Base-by-base conservation (phyloP, 2,113 vertebrate species). In the Lepus europaeus region DNA sequence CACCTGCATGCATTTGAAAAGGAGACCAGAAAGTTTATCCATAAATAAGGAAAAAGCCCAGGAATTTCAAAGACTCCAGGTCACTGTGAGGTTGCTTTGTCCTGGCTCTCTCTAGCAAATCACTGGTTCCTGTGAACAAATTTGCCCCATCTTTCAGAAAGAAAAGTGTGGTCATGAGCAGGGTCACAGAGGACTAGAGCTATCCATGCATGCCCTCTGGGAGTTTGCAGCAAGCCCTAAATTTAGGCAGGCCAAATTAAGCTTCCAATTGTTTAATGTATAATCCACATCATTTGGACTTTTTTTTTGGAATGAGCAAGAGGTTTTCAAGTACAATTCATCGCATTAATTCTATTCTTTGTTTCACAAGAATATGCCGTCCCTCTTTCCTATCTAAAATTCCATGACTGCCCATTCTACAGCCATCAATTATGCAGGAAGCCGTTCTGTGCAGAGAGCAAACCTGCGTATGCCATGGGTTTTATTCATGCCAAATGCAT, bases 361-460 rank as follows among this genome's bases (percentile, higher is more conserved):
- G 64, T 88, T 89, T 96, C 74, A 72, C 36, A 88, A 87, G 74
- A 93, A 86, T 74, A 83, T 9, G 11, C 64, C 63, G 78, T 36
- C 51, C 31, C 88, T 19, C 36, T 95, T 68, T 94, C 23, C 73
- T 93, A 51, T 27, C 63, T 64, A 66, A 63, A 69, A 95, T 85
- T 90, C n/a, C 87, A 90, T 36, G 39, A 49, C 79, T 78, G 23
- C 49, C 72, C 63, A 49, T 63, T 96, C 72, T 82, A 81, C 90
- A 68, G 19, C 66, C 61, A 89, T 77, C 88, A 87, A 83, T 96
- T 83, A 92, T 73, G 64, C 78, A 96, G 25, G 73, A 78, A 93
- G 82, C 49, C 76, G 66, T 76, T 96, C 90, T 92, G 59, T 70
- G 69, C 68, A 85, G 84, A 93, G 85, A 87, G 96, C 92, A 96